phyloP scores from a whole-genome alignment of 1,140 invertebrate genomes.

The Gryllus bimaculatus region DNA sequence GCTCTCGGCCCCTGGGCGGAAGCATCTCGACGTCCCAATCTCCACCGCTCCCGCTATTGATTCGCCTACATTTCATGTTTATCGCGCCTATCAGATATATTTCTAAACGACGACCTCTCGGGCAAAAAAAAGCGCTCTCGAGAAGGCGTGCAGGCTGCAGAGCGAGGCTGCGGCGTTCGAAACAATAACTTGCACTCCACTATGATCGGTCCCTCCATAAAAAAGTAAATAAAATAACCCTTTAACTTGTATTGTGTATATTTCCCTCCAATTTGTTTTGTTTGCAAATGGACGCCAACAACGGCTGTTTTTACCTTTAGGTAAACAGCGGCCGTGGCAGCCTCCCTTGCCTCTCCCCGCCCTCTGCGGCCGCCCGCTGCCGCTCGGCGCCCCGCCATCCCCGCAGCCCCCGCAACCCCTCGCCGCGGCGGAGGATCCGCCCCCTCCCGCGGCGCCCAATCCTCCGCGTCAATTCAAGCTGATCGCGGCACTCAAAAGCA shows the following conservation, averaged over 20 bases:
- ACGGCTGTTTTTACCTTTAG: not conserved
- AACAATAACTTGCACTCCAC: not conserved
- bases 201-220: not conserved
- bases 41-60: not conserved
- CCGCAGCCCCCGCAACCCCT: not conserved
- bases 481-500: slow-evolving; percentile 2
- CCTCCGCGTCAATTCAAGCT: not conserved
- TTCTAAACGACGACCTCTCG: not conserved
- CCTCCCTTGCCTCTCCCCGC: not conserved
- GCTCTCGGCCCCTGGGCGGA: too few relatives aligned
- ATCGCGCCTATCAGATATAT: not conserved
- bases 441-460: not conserved
- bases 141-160: not conserved
- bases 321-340: not conserved
- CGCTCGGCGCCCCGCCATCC: not conserved
- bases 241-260: not conserved
- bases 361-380: not conserved
- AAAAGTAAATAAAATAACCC: slow-evolving; percentile 6
- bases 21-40: too few relatives aligned
- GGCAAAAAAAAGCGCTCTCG: not conserved
- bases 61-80: not conserved
- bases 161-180: not conserved
- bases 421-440: too few relatives aligned
- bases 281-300: not conserved
- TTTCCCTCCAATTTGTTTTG: slow-evolving; percentile 4